Evolutionary conservation across 2,888 invertebrate genomes (phyloP).

Genomic region (Amaurobius ferox): DNA sequence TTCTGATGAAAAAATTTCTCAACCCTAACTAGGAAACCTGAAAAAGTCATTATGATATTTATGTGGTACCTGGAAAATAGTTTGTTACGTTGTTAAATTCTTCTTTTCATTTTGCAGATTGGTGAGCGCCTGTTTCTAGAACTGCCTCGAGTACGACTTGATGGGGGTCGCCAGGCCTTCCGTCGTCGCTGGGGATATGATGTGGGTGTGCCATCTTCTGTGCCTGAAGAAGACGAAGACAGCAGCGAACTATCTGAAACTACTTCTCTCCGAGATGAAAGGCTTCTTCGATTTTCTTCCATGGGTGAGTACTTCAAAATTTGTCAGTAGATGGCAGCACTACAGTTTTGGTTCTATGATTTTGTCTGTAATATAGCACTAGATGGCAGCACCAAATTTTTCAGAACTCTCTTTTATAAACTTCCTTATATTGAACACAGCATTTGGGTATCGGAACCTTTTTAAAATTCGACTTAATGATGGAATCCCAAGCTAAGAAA

Average conservation of each 20-base stretch:
- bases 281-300: constrained; percentile 79
- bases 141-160: constrained; percentile 84
- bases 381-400: constrained; percentile 26
- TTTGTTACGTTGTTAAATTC: no score
- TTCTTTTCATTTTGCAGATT: constrained; percentile 78
- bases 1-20: no score
- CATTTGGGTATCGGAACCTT: no score
- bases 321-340: constrained; percentile 14
- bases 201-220: constrained; percentile 53
- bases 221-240: constrained; percentile 71
- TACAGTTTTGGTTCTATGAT: not conserved
- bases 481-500: no score
- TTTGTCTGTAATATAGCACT: not conserved
- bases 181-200: constrained; percentile 63
- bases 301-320: constrained; percentile 80
- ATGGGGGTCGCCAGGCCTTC: constrained; percentile 83
- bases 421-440: no score
- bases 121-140: constrained; percentile 81
- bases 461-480: no score
- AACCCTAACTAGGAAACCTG: no score
- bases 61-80: no score
- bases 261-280: constrained; percentile 83
- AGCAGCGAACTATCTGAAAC: constrained; percentile 78
- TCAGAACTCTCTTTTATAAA: no score
- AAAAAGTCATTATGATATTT: no score